Percentiles rank a stretch among this genome's conserved stretches.
phyloP scores from a whole-genome alignment of 2,113 vertebrate genomes.

The Smithornis capensis region DNA sequence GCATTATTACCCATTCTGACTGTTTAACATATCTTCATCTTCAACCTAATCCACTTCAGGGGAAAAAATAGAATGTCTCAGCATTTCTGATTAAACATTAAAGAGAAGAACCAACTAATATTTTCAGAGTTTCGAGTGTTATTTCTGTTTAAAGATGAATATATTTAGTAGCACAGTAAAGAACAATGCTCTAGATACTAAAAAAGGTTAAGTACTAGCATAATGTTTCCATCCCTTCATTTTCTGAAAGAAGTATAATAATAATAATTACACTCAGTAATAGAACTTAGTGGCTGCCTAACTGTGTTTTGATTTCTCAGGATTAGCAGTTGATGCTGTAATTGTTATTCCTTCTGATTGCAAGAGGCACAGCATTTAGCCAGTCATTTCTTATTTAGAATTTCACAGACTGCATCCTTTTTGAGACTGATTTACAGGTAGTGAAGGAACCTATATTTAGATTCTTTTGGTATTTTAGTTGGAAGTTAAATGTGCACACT shows the following conservation, averaged over 20 bases:
- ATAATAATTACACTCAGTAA: conserved; percentile 62
- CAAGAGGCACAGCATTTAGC: not conserved
- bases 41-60: not conserved
- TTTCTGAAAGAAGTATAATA: conserved; percentile 58
- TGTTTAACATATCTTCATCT: not conserved
- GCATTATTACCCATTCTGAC: not conserved
- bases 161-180: conserved; percentile 4
- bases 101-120: not conserved
- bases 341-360: conserved; percentile 60
- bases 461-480: conserved; percentile 29
- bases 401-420: not conserved
- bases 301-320: conserved; percentile 68
- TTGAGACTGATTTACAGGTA: conserved; percentile 55
- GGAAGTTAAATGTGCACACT: conserved; percentile 40
- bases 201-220: conserved; percentile 25
- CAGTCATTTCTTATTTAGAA: not conserved
- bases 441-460: conserved; percentile 72
- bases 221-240: conserved; percentile 12
- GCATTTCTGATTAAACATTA: conserved; percentile 22
- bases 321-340: conserved; percentile 31
- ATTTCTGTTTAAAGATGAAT: not conserved
- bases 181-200: conserved; percentile 7
- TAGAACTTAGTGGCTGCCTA: conserved; percentile 52
- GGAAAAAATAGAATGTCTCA: not conserved
- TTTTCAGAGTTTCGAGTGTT: not conserved